These are phyloP conservation scores for Limnephilus rhombicus DNA, from an alignment of 2,888 invertebrate genomes.

Conservation along the genomic window DNA sequence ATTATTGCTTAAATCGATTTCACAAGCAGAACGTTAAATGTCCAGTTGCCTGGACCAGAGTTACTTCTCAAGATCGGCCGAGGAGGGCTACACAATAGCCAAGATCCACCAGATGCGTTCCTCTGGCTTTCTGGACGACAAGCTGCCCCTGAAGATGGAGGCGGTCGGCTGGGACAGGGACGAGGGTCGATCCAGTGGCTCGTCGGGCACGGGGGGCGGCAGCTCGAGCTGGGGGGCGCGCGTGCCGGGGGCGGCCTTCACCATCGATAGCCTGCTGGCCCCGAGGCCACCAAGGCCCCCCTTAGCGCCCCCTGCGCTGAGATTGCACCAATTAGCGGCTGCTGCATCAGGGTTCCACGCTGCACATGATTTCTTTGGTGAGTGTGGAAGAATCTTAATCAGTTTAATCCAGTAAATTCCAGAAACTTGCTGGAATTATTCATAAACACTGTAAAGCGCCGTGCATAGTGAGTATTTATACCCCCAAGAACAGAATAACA, in stretches of 20 bases:
- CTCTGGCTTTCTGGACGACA: slow-evolving; percentile 69
- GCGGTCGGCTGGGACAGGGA: slow-evolving; percentile 70
- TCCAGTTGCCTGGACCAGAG: slow-evolving; percentile 31
- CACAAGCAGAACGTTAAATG: slow-evolving; percentile 14
- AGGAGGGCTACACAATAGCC: slow-evolving; percentile 3
- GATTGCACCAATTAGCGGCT: slow-evolving; percentile 72
- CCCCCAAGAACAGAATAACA: too few species aligned
- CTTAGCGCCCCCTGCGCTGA: slow-evolving; percentile 70
- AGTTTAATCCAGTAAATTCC: neutral
- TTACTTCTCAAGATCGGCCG: neutral
- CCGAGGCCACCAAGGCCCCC: slow-evolving; percentile 81
- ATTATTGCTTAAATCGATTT: neutral
- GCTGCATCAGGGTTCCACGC: slow-evolving; percentile 81
- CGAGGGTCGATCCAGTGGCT: slow-evolving; percentile 72
- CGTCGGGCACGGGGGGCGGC: slow-evolving; percentile 73
- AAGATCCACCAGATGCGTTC: slow-evolving; percentile 55
- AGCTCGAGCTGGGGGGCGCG: slow-evolving; percentile 74
- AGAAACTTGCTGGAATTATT: neutral
- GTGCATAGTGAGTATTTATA: too few species aligned
- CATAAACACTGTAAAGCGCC: too few species aligned
- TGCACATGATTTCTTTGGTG: slow-evolving; percentile 90
- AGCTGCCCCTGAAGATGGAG: slow-evolving; percentile 72
- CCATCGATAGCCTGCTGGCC: slow-evolving; percentile 91
- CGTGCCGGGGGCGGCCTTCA: slow-evolving; percentile 84
- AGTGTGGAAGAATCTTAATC: neutral